Evolutionary conservation across 2,797 vertebrate species (phyloP), one percentile per base, ranked within the genome.

Genomic region (Otolemur crassicaudatus): DNA sequence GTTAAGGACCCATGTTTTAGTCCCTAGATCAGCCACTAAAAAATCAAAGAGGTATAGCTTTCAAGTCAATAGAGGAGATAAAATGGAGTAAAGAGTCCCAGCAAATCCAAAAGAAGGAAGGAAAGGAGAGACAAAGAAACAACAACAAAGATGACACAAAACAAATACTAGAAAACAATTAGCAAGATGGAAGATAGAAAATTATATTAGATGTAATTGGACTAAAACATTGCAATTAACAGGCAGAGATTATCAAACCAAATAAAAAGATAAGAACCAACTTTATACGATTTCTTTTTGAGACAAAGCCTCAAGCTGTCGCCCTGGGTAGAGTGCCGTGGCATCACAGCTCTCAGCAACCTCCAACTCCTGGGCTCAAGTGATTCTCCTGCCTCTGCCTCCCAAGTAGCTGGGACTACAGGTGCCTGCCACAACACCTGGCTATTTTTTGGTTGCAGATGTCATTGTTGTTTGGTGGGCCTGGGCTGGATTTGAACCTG

Each of bases 211-310:
- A 65, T 77, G 11, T 91, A 81, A 88, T 34, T 88, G 27, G n/a
- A 63, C 43, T 88, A 88, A 88, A 85, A 72, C 8, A 91, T 3
- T 91, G 82, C 19, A 87, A 37, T 82, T 94, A 58, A 73, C 65
- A 97, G 34, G 7, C 63, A 95, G 43, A 96, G 46, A 82, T 95
- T 86, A 72, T 90, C 14, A 94, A 93, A 79, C 25, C 61, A 19
- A 60, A 49, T 86, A 49, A 83, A 90, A 93, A 37, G 22, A 75
- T 1, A 94, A 83, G 56, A 90, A 84, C 16, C 20, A 91, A 49
- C 17, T 60, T 34, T 70, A 40, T 60, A 63, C 2, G 91, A 23
- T 65, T 95, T 70, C 58, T 76, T 43, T 43, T 43, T 43, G 40
- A 43, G 40, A 43, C 40, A 43, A 43, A 43, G 40, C 5, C 40